Conservation (phyloP, 2,113 vertebrate species). For the Chaenogobius annularis region DNA sequence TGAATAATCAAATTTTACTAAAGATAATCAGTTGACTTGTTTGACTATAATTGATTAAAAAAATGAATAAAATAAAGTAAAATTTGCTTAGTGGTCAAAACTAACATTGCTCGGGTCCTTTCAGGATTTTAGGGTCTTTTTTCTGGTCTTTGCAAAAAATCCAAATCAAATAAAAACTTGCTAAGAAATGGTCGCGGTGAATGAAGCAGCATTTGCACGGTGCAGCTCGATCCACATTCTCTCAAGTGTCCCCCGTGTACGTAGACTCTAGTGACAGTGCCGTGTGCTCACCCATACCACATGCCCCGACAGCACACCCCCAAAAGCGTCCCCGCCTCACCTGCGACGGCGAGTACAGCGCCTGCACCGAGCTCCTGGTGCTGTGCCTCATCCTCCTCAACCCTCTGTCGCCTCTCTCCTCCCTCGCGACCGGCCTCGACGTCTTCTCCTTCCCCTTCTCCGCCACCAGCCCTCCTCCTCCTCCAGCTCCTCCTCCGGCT, state of each 20-base stretch:
- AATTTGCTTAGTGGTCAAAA: no score
- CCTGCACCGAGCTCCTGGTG: slow-evolving; percentile 60
- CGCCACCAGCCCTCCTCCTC: neutral
- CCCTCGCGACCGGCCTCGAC: slow-evolving; percentile 30
- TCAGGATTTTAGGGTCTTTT: no score
- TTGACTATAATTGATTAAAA: no score
- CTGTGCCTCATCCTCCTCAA: slow-evolving; percentile 50
- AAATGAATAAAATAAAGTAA: no score
- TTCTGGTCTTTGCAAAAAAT: neutral
- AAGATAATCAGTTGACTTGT: no score
- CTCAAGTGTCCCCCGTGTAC: neutral
- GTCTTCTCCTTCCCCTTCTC: slow-evolving; percentile 41
- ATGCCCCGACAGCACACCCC: neutral
- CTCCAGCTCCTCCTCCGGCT: no score
- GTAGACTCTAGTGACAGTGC: neutral
- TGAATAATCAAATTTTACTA: no score
- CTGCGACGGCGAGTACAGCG: slow-evolving; percentile 90
- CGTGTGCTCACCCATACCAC: slow-evolving; percentile 1
- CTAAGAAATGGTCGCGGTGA: neutral
- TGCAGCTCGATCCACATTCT: neutral
- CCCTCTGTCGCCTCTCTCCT: slow-evolving; percentile 29
- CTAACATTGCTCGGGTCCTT: no score
- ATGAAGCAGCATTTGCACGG: neutral
- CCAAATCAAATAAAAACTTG: neutral
- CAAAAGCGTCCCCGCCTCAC: slow-evolving; percentile 66